Evolutionary conservation across 2,888 invertebrate species (phyloP), one percentile per base, ranked within the genome.

Genomic region (Nesidiocoris tenuis): DNA sequence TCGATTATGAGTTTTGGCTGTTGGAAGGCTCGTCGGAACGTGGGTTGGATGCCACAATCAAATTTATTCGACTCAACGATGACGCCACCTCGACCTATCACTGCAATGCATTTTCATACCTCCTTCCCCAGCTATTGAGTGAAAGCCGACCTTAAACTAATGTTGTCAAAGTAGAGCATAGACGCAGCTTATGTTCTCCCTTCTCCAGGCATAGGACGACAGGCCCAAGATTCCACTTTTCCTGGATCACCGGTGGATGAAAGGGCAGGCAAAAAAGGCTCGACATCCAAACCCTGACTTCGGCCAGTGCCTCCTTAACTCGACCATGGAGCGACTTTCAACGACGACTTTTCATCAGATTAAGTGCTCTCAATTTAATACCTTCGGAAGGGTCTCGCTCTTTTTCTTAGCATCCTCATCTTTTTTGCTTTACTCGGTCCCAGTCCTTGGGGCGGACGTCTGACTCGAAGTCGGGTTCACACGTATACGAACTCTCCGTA

Each of bases 301-400:
- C 39, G 5, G 39, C 12, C 3, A 39, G 39, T 3, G 39, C 12
- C 12, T 39, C 39, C 39, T 39, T 39, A 12, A 39, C 5, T 39
- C 39, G 39, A 12, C 39, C 39, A 39, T 3, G 39, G 12, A 16
- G 16, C 67, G 56, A 55, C 55, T 57, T 56, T n/a, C 55, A 24
- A 25, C 68, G 57, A 68, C 68, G 56, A 23, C 23, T 57, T 67
- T 68, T 68, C 68, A 68, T 68, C 68, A 68, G 22, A 57, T 68
- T 68, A 68, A 68, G 68, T 68, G 68, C 68, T 68, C 68, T 56
- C 68, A 57, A 68, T 68, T 68, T 68, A 68, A 68, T 68, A 68
- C 68, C 55, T 57, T 55, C n/a, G 23, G 57, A 56, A n/a, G 22
- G 39, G 39, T 22, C 25, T 64, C 17, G 23, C 23, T 64, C n/a